phyloP scores from a whole-genome alignment of 1,140 invertebrate species.

The Pemphigus obesinymphae region DNA sequence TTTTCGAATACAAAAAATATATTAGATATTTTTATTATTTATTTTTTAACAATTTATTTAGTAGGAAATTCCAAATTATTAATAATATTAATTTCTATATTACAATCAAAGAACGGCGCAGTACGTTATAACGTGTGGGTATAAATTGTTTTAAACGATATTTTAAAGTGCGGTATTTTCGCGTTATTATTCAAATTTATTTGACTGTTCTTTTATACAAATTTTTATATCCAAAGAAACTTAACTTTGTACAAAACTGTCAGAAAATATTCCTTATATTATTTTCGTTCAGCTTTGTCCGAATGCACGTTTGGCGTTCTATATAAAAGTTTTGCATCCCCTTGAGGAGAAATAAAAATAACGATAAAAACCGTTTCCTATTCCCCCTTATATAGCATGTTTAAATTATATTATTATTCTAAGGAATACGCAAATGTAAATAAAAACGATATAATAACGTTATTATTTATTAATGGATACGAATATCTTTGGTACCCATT shows the following conservation, averaged over 20 bases:
- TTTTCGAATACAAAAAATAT: too few relatives aligned
- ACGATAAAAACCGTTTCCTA: neutral
- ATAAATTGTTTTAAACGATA: too few relatives aligned
- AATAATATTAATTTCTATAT: too few relatives aligned
- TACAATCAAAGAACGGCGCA: too few relatives aligned
- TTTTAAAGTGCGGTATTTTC: neutral
- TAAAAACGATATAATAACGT: conserved; percentile 4
- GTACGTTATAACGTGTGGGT: too few relatives aligned
- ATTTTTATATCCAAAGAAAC: neutral
- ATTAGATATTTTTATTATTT: too few relatives aligned
- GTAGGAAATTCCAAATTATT: too few relatives aligned
- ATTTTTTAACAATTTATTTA: too few relatives aligned
- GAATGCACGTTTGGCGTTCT: neutral
- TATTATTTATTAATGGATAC: conserved; percentile 19
- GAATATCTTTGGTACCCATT: neutral
- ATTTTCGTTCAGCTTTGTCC: neutral
- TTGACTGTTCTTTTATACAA: neutral
- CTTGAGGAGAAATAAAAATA: conserved; percentile 19
- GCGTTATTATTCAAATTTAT: neutral
- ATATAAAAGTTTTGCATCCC: conserved; percentile 17
- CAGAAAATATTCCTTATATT: neutral
- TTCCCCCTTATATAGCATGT: neutral
- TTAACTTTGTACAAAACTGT: neutral
- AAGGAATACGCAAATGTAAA: neutral
- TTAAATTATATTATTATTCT: conserved; percentile 14